Evolutionary conservation across 2,888 invertebrate species (phyloP).

Genomic region (Alloscopus bannaensis): DNA sequence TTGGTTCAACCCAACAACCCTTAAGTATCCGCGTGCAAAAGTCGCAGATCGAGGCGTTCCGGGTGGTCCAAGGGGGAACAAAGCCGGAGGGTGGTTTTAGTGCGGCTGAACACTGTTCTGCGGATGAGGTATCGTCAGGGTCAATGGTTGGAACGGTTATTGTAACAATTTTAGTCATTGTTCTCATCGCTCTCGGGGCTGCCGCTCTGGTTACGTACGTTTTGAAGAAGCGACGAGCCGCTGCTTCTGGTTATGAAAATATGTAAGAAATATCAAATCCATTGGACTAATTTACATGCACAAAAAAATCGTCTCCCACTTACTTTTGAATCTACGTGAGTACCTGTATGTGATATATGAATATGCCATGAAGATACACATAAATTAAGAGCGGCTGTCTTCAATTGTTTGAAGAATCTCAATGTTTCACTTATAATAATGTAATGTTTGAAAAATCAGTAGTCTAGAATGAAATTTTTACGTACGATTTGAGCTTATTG

Average conservation of each 20-base stretch:
- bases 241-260: constrained; percentile 32
- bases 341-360: too few relatives aligned
- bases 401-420: too few relatives aligned
- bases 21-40: constrained; percentile 1
- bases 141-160: constrained; percentile 36
- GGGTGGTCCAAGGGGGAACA: background rate
- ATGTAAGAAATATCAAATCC: too few relatives aligned
- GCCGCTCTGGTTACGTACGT: constrained; percentile 35
- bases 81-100: constrained; percentile 3
- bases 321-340: too few relatives aligned
- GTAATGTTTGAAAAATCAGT: too few relatives aligned
- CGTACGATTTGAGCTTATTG: constrained; percentile 2
- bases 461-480: too few relatives aligned
- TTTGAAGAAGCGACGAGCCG: constrained; percentile 33
- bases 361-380: too few relatives aligned
- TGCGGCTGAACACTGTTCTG: constrained; percentile 40
- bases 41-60: constrained; percentile 43
- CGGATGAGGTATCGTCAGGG: constrained; percentile 48
- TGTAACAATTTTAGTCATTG: constrained; percentile 37
- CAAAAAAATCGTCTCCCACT: too few relatives aligned
- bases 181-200: constrained; percentile 28
- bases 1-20: constrained; percentile 9
- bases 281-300: too few relatives aligned
- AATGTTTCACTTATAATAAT: too few relatives aligned
- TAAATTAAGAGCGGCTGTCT: too few relatives aligned